Evolutionary conservation across 2,888 invertebrate species (phyloP), one percentile per base, ranked within the genome.

Genomic region (Monochamus alternatus): DNA sequence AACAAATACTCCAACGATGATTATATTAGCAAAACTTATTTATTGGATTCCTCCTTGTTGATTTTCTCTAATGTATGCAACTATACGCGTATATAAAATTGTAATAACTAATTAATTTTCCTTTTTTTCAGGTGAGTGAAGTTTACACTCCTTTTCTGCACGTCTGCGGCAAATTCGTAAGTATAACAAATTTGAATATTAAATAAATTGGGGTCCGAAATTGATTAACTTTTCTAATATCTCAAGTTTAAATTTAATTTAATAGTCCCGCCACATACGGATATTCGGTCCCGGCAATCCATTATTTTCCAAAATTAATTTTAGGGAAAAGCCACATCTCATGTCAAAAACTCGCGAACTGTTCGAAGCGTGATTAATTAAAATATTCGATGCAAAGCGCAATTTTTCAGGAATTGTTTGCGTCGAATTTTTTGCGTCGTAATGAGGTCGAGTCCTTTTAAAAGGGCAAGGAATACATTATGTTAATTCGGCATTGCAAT

Each of bases 171-270:
- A 30, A 31, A 8, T 38, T 47, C 22, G 70, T 70, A 60, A 60
- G 62, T 60, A 60, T 44, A 59, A 70, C 60, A 8, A 70, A 62
- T 59, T 52, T 66, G n/a, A 66, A 66, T 66, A 66, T 66, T 32
- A 66, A 66, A 66, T 66, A 55, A 51, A 52, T 66, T 51, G 51
- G 51, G 10, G 52, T 55, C 52, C n/a, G 14, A 52, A 31, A 66
- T 55, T 66, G 51, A 66, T 52, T 52, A 66, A 66, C 52, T 32
- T 31, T 38, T 31, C 51, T 51, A 65, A 65, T 47, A 31, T 65
- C 51, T 52, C 66, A 66, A 66, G 52, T 66, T 66, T 66, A 66
- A 66, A 66, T 66, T 66, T 66, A 66, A 66, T 51, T 65, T 47
- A 52, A 52, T 66, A 32, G 32, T 12, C 32, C 31, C 9, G 52